Evolutionary conservation across 2,888 invertebrate species (phyloP).

Genomic region (Drosophila subsilvestris): DNA sequence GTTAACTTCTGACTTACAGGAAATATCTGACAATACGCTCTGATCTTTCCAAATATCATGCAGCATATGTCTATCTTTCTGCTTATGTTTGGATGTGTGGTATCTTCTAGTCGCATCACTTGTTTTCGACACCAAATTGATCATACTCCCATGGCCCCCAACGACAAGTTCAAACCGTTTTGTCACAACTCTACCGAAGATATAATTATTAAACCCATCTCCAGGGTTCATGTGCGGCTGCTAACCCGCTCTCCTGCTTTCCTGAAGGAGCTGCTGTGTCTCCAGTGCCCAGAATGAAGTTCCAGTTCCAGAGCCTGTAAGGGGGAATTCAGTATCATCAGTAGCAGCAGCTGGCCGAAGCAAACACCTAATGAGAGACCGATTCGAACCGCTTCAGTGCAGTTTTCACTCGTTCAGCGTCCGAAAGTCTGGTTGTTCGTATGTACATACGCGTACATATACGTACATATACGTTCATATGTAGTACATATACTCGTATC

Average conservation of each 20-base stretch:
- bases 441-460: neutral
- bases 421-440: constrained; percentile 56
- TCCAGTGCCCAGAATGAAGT: neutral
- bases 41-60: too few relatives aligned
- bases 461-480: too few relatives aligned
- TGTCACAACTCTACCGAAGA: constrained; percentile 3
- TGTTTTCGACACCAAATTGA: neutral
- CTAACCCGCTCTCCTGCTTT: neutral
- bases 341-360: constrained; percentile 6
- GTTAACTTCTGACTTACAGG: neutral
- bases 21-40: too few relatives aligned
- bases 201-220: constrained; percentile 5
- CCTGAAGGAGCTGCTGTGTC: constrained; percentile 1
- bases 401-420: constrained; percentile 66
- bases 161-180: neutral
- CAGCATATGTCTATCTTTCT: too few relatives aligned
- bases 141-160: neutral
- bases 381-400: constrained; percentile 65
- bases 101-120: neutral
- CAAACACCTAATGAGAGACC: constrained; percentile 21
- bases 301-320: neutral
- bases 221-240: constrained; percentile 8
- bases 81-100: neutral
- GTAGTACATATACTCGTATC: neutral
- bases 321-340: constrained; percentile 12